phyloP scores from a whole-genome alignment of 2,888 invertebrate genomes.

The Tribolium freemani region DNA sequence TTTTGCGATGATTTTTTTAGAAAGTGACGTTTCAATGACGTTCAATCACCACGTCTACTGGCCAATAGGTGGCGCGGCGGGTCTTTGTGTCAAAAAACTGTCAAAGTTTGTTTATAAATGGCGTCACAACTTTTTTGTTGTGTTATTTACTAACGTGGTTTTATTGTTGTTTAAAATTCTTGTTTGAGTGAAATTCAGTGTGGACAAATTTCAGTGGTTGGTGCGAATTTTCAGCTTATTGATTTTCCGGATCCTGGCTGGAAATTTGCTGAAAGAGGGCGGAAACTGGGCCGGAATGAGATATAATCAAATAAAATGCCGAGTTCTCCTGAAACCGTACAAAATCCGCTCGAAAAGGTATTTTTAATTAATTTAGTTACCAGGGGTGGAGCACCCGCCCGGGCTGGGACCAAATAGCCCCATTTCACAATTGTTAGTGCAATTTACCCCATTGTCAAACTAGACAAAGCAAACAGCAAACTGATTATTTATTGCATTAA shows the following conservation, averaged over 20 bases:
- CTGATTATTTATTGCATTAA: no score
- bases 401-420: no score
- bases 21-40: background rate
- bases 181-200: background rate
- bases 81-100: background rate
- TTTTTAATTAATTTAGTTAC: background rate
- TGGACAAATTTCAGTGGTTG: background rate
- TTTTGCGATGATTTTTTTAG: background rate
- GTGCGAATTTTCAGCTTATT: conserved; percentile 1
- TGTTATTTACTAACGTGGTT: background rate
- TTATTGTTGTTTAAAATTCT: background rate
- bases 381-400: background rate
- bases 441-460: no score
- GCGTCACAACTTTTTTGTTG: conserved; percentile 10
- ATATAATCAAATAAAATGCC: conserved; percentile 30
- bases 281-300: conserved; percentile 24
- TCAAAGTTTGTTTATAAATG: conserved; percentile 34
- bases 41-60: background rate
- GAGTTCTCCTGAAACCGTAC: conserved; percentile 13
- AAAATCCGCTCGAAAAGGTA: conserved; percentile 22
- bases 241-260: conserved; percentile 1
- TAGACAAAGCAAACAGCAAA: no score
- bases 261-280: background rate
- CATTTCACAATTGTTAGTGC: no score
- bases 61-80: background rate